These are phyloP conservation scores for Apis dorsata DNA, from an alignment of 1,140 invertebrate genomes.

Conservation along the genomic window DNA sequence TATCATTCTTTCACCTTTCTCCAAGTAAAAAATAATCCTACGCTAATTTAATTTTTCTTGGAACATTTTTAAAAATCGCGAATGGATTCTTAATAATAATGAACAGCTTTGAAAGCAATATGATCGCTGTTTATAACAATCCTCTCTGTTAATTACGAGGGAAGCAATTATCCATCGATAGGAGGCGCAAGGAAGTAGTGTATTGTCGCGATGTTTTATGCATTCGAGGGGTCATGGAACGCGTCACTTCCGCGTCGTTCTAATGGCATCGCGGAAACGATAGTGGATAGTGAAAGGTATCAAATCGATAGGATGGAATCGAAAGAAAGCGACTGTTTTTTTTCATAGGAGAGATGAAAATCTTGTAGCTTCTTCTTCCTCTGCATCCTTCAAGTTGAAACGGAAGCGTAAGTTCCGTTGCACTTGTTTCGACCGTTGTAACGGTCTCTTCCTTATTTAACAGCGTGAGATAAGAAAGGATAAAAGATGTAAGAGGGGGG, in stretches of 20 bases:
- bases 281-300: conserved; percentile 35
- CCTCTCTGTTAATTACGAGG: not conserved
- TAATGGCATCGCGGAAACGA: conserved; percentile 14
- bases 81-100: not conserved
- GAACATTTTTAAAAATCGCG: not conserved
- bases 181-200: no score
- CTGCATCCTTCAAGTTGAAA: not conserved
- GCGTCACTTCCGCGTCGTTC: not conserved
- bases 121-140: not conserved
- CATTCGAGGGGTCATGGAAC: not conserved
- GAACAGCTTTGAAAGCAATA: no score
- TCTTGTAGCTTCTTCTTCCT: not conserved
- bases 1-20: not conserved
- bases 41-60: not conserved
- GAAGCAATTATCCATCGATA: not conserved
- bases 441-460: not conserved
- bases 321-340: conserved; percentile 57
- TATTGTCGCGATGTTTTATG: not conserved
- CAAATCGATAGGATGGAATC: conserved; percentile 32
- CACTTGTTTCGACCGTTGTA: no score
- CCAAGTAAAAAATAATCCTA: no score
- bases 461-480: no score
- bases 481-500: no score
- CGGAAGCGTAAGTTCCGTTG: not conserved
- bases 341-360: conserved; percentile 2